Evolutionary conservation across 2,888 invertebrate genomes (phyloP).

Genomic region (Elegia similella): DNA sequence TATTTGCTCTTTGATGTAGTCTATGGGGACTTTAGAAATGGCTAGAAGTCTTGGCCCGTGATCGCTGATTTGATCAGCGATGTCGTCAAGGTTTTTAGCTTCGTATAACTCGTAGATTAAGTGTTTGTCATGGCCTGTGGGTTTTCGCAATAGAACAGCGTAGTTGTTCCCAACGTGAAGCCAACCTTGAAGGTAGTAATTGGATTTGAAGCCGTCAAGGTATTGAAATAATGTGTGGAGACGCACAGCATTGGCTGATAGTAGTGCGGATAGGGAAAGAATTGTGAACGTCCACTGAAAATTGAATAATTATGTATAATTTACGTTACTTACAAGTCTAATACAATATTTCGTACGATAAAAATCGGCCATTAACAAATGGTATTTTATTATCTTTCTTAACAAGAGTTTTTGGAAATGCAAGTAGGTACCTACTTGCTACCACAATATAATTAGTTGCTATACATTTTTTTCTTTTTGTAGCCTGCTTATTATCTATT

Average conservation of each 20-base stretch:
- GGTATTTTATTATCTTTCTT: no score
- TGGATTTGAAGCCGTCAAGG: constrained; percentile 59
- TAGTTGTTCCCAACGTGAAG: constrained; percentile 67
- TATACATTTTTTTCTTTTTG: no score
- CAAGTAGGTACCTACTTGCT: no score
- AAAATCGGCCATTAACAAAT: no score
- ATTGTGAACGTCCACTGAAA: constrained; percentile 40
- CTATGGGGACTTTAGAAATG: constrained; percentile 60
- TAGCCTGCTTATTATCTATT: no score
- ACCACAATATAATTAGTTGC: no score
- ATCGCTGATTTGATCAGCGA: constrained; percentile 32
- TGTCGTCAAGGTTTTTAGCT: constrained; percentile 48
- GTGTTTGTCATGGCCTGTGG: constrained; percentile 55
- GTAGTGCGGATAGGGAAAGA: constrained; percentile 26
- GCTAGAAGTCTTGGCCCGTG: constrained; percentile 57
- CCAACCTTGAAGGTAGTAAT: constrained; percentile 53
- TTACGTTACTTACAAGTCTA: neutral
- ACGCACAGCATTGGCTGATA: constrained; percentile 43
- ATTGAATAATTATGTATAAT: neutral
- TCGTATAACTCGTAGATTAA: constrained; percentile 66
- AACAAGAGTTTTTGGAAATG: no score
- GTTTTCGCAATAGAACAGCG: constrained; percentile 53
- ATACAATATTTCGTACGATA: no score
- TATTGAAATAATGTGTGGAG: constrained; percentile 63
- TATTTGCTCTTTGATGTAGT: constrained; percentile 61